These are phyloP conservation scores for Delichon dasypus DNA, from an alignment of 2,797 vertebrate species.

Conservation along the genomic window DNA sequence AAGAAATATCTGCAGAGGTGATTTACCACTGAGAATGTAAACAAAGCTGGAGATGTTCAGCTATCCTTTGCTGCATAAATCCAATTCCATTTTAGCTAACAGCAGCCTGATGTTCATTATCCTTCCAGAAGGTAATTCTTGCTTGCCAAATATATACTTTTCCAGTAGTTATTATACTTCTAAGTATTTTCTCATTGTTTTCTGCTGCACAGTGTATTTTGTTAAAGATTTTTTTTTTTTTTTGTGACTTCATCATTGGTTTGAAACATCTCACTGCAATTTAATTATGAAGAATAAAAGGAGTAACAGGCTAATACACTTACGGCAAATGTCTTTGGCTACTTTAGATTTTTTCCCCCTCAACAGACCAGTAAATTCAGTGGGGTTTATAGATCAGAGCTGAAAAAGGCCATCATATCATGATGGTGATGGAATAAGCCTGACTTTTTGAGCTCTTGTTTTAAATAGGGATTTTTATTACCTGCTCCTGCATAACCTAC, in stretches of 20 bases:
- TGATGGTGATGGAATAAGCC: background rate
- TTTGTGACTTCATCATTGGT: background rate
- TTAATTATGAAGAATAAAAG: background rate
- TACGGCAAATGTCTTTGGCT: background rate
- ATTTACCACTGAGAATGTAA: slow-evolving; percentile 11
- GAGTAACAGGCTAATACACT: background rate
- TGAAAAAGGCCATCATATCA: background rate
- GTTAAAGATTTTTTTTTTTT: background rate
- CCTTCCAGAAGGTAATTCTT: background rate
- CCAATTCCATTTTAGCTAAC: slow-evolving; percentile 16
- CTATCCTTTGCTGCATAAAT: background rate
- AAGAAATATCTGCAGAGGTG: background rate
- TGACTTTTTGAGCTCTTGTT: background rate
- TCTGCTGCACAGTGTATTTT: background rate
- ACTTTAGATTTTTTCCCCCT: background rate
- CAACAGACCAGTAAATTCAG: background rate
- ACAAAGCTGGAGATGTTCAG: background rate
- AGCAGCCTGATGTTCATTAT: slow-evolving; percentile 6
- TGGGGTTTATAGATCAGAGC: background rate
- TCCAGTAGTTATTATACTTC: background rate
- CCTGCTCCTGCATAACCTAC: background rate
- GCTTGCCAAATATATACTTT: slow-evolving; percentile 2
- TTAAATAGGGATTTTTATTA: background rate
- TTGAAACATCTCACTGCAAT: background rate
- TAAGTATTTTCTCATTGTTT: background rate